Base-by-base conservation (phyloP, 2,797 vertebrate genomes). In the Telmatherina bonti region DNA sequence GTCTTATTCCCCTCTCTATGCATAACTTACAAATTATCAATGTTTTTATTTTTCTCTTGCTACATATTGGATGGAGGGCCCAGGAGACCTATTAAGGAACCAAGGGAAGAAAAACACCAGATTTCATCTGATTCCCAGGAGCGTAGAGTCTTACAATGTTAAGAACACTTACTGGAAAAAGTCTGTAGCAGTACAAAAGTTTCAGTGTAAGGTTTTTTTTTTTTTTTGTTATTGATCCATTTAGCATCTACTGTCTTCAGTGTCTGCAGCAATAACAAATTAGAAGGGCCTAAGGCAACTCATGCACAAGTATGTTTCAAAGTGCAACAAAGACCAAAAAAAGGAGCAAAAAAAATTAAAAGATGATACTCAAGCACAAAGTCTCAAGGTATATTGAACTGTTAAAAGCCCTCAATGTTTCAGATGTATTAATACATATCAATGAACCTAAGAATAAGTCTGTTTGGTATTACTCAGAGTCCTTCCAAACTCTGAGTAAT, bases 31-130 rank as follows among this genome's bases (percentile, higher is more conserved):
- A 91, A 85, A 90, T 90, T 89, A 92, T 91, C 87, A 86, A 80
- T 92, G 89, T 93, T 93, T 92, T 91, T 89, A 87, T 91, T 92
- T 91, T 90, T 75, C 54, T 85, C 89, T 89, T 85, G 89, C 92
- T 83, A 86, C 92, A 90, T 91, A 90, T 88, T 92, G 82, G 89
- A 83, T 74, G 79, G 82, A 67, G 64, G 76, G 81, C 93, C 91
- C 94, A 88, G 31, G 93, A 94, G 94, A 92, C 93, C 92, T 93
- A 94, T 95, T 94, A 94, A 92, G 88, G 80, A 92, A 94, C 85
- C 90, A 81, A 74, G 81, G 72, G 88, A 94, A 93, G 93, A 94
- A 94, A 94, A 94, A 94, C 92, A 94, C 84, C 93, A 94, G 94
- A 94, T 93, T 94, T 94, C 72, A 82, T 89, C 86, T 88, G 84